Evolutionary conservation across 2,797 vertebrate genomes (phyloP).

Genomic region (Spatula clypeata): DNA sequence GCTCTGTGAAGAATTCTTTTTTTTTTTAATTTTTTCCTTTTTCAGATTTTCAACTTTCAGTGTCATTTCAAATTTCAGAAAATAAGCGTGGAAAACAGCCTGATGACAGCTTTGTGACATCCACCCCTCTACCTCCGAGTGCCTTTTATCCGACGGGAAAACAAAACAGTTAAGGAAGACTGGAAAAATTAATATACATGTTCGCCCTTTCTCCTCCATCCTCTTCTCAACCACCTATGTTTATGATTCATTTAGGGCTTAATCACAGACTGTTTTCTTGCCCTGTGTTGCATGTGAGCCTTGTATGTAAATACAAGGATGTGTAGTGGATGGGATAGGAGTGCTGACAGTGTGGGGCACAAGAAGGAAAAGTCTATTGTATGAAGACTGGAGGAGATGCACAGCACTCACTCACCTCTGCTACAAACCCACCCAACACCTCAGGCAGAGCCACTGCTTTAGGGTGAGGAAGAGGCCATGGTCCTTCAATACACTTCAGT

Average conservation of each 20-base stretch:
- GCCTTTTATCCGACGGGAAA: constrained; percentile 46
- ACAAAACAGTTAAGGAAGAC: constrained; percentile 36
- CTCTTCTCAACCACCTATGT: background rate
- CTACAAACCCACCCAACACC: background rate
- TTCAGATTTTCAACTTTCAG: constrained; percentile 17
- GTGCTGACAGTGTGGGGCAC: rapidly evolving
- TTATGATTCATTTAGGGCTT: background rate
- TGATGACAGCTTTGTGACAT: constrained; percentile 67
- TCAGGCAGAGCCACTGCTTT: background rate
- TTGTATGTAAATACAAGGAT: background rate
- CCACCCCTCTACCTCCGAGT: constrained; percentile 2
- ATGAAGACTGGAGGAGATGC: background rate
- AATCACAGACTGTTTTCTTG: background rate
- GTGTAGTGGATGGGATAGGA: background rate
- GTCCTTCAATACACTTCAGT: background rate
- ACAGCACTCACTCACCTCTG: background rate
- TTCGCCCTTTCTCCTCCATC: background rate
- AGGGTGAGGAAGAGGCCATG: no score
- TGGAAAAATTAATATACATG: background rate
- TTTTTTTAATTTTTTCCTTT: background rate
- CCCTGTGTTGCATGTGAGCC: background rate
- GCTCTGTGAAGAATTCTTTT: background rate
- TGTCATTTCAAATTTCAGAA: constrained; percentile 62
- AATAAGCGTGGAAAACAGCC: constrained; percentile 55
- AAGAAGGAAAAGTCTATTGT: background rate